Base-by-base conservation (phyloP, 37 sponge, comb jelly and placozoan genomes). In the Cladorhizidae sp. region DNA sequence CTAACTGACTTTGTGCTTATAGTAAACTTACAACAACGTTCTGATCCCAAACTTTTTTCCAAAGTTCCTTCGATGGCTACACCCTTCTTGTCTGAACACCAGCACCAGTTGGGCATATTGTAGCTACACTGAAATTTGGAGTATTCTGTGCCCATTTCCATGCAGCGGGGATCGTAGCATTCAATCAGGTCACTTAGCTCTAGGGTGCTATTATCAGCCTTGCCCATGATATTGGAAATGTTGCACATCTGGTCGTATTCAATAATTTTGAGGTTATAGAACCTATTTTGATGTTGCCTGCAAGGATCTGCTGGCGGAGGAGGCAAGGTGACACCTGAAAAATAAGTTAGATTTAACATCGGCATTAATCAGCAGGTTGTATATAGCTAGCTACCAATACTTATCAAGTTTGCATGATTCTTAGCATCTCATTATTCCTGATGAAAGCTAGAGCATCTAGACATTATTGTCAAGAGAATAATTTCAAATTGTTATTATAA, bases 51-150 rank as follows among this genome's bases (percentile, higher is more conserved):
- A n/a, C n/a, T n/a, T n/a, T n/a, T n/a, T n/a, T 42, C 43, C 11
- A 83, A 17, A n/a, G 83, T 79, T 20, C 71, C 70, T 40, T 21
- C 14, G 0, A 80, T 73, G 3, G 51, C 51, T 0, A 20, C 17
- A 0, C 85, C 89, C 67, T 79, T 68, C 29, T 76, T 70, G n/a
- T 40, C 42, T 20, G 89, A 78, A 26, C 89, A 89, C 89, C 89
- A 89, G 75, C 78, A 82, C 58, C 42, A 81, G 21, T 61, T 55
- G 49, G 55, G 61, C 17, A 59, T 21, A 1, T 15, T 43, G 26
- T 21, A 57, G 40, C 72, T 69, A 63, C 61, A 76, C 71, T 76
- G 82, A 23, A 17, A 18, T 35, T 41, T 3, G 31, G n/a, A 23
- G 25, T 69, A 52, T 11, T 65, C 20, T 23, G 73, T n/a, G n/a